Evolutionary conservation across 2,113 vertebrate genomes (phyloP).

Genomic region (Peromyscus polionotus): DNA sequence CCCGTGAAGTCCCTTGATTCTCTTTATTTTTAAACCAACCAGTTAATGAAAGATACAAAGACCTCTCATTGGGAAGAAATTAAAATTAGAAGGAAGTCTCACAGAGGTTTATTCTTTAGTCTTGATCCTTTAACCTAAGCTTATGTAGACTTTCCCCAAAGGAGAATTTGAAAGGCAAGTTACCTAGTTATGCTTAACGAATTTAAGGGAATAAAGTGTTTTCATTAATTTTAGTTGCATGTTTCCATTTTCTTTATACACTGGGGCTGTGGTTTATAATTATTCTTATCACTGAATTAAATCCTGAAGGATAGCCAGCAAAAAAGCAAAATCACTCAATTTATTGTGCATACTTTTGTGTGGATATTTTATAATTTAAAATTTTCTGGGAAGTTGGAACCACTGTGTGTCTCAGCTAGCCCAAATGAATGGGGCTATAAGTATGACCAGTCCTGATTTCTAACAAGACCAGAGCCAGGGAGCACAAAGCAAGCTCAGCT

Average conservation of each 20-base stretch:
- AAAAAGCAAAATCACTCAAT: not conserved
- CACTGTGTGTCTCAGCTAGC: not conserved
- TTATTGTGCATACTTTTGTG: not conserved
- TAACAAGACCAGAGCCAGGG: not conserved
- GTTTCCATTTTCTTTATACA: conserved; percentile 4
- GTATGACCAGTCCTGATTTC: not conserved
- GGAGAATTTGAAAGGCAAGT: not conserved
- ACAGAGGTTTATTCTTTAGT: not conserved
- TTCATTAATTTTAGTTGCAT: not conserved
- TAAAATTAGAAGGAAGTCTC: not conserved
- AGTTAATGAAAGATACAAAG: not conserved
- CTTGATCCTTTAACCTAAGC: not conserved
- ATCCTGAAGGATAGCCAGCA: not conserved
- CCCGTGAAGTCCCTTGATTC: not conserved
- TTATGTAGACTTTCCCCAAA: not conserved
- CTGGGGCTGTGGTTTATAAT: not conserved
- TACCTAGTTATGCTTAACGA: not conserved
- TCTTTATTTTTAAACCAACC: conserved; percentile 45
- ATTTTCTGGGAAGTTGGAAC: conserved; percentile 10
- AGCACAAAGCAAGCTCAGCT: not conserved
- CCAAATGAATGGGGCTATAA: not conserved
- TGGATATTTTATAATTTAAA: not conserved
- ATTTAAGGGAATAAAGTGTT: not conserved
- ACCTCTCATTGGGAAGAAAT: conserved; percentile 42
- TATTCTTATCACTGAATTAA: conserved; percentile 7